Evolutionary conservation across 2,113 vertebrate genomes (phyloP).

Genomic region (Mormoops blainvillei): DNA sequence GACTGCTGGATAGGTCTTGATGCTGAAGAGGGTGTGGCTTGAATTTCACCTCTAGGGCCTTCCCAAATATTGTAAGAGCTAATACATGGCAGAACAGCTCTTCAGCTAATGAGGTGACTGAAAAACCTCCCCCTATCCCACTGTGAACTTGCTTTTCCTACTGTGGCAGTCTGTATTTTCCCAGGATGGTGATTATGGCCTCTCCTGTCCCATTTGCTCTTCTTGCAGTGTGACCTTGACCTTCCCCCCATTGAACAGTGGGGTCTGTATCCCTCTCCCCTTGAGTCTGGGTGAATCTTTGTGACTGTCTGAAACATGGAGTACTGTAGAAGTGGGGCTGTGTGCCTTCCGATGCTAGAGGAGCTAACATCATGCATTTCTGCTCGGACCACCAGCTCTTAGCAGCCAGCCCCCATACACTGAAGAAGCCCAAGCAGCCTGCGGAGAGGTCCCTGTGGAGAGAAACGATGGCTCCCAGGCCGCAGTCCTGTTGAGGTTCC

Average conservation of each 20-base stretch:
- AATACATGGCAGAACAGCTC: background rate
- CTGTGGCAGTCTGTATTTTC: background rate
- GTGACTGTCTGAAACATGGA: background rate
- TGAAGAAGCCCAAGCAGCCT: background rate
- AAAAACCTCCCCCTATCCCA: background rate
- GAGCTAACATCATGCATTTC: background rate
- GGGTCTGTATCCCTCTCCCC: background rate
- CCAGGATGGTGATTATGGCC: background rate
- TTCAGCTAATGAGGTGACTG: background rate
- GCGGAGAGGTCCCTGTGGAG: background rate
- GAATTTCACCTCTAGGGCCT: background rate
- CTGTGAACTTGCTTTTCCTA: background rate
- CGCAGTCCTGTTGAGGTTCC: background rate
- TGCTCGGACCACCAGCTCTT: background rate
- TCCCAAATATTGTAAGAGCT: background rate
- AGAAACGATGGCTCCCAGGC: background rate
- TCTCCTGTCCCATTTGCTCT: background rate
- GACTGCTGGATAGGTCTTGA: background rate
- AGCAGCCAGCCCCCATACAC: background rate
- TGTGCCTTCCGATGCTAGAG: background rate
- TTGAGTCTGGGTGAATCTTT: background rate
- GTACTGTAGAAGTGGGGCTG: background rate
- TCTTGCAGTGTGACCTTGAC: too few species aligned
- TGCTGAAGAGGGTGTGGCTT: too few species aligned
- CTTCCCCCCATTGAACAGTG: background rate